Evolutionary conservation across 2,888 invertebrate species (phyloP).

Genomic region (Caenorhabditis japonica): DNA sequence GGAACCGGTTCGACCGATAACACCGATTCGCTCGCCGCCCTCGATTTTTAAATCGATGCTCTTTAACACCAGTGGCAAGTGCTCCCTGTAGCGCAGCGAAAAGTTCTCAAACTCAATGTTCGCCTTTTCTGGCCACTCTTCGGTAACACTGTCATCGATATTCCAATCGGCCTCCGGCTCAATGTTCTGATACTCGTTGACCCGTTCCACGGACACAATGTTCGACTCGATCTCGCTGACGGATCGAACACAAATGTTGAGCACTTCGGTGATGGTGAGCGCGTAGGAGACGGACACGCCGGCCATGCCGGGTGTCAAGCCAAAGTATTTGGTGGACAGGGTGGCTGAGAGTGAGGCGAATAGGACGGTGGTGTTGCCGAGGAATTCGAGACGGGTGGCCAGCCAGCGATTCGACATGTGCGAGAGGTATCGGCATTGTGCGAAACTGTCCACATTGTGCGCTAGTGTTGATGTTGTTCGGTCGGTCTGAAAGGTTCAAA

Average conservation of each 20-base stretch:
- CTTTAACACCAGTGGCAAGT: constrained; percentile 86
- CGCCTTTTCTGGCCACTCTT: constrained; percentile 77
- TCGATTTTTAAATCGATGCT: constrained; percentile 83
- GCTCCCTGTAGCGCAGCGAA: constrained; percentile 71
- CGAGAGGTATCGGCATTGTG: constrained; percentile 64
- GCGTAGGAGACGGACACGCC: constrained; percentile 80
- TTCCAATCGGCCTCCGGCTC: constrained; percentile 48
- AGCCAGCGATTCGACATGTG: constrained; percentile 83
- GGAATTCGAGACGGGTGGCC: constrained; percentile 92
- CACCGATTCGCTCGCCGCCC: constrained; percentile 82
- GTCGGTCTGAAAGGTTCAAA: constrained; percentile 53
- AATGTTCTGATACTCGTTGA: constrained; percentile 86
- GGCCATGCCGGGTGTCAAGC: constrained; percentile 79
- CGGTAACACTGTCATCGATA: neutral
- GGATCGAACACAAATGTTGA: constrained; percentile 84
- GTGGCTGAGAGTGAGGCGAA: constrained; percentile 94
- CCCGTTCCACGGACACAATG: constrained; percentile 95
- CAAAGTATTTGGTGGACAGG: constrained; percentile 77
- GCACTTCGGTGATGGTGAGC: constrained; percentile 55
- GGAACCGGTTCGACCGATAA: constrained; percentile 78
- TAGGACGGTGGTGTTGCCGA: constrained; percentile 87
- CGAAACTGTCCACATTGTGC: constrained; percentile 43
- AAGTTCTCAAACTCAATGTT: constrained; percentile 73
- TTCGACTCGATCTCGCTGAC: constrained; percentile 96
- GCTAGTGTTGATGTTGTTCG: constrained; percentile 35